Evolutionary conservation across 1,140 invertebrate species (phyloP).

Genomic region (Protaetia brevitarsis): DNA sequence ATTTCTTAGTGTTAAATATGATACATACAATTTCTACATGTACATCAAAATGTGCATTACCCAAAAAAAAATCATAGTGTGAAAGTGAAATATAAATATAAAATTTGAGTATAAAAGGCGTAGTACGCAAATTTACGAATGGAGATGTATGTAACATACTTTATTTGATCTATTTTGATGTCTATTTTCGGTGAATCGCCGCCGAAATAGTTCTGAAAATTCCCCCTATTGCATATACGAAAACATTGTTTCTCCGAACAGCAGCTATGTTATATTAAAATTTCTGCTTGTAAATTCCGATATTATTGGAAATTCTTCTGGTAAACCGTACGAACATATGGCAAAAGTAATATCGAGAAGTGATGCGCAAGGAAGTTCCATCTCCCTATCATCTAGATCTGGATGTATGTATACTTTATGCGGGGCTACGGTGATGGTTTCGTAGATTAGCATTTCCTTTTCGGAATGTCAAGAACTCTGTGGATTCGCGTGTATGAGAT

Average conservation of each 20-base stretch:
- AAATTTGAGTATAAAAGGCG: too few relatives aligned
- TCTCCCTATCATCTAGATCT: neutral
- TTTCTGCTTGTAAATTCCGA: slow-evolving; percentile 6
- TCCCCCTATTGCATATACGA: too few relatives aligned
- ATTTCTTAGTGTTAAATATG: too few relatives aligned
- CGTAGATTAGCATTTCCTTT: neutral
- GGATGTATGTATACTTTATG: neutral
- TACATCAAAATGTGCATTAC: too few relatives aligned
- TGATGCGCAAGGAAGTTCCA: neutral
- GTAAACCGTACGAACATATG: neutral
- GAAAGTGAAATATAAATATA: too few relatives aligned
- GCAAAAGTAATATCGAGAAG: slow-evolving; percentile 5
- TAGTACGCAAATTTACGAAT: too few relatives aligned
- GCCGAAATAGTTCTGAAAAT: too few relatives aligned
- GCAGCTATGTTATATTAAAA: slow-evolving; percentile 8
- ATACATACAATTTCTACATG: too few relatives aligned
- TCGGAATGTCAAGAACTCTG: neutral
- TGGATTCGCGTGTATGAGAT: neutral
- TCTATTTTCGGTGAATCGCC: too few relatives aligned
- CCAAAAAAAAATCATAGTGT: too few relatives aligned
- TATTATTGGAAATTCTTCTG: slow-evolving; percentile 15
- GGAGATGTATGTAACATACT: too few relatives aligned
- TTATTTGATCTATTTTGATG: too few relatives aligned
- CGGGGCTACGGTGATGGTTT: neutral
- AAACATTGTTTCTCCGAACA: neutral